Percentiles rank a stretch among this genome's conserved stretches.
Conservation (phyloP, 2,797 vertebrate genomes). For the Syngnathus acus region DNA sequence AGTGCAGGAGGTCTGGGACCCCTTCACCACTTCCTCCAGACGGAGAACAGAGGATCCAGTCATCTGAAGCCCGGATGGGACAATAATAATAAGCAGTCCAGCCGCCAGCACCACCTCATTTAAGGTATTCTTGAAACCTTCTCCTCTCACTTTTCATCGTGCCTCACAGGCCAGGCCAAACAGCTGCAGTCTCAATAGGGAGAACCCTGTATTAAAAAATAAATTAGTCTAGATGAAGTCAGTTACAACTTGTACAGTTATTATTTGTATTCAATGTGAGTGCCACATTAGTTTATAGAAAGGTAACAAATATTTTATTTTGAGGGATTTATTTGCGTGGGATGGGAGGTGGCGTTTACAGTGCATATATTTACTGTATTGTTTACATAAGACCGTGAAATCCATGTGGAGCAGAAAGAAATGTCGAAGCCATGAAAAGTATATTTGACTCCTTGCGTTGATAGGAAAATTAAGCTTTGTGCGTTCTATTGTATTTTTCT, state of each 20-base stretch:
- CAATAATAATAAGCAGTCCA: conserved; percentile 64
- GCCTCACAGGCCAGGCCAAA: conserved; percentile 10
- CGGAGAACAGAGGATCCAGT: conserved; percentile 65
- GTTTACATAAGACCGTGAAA: background rate
- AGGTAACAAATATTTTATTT: too few relatives aligned
- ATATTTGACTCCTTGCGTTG: background rate
- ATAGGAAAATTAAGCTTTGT: background rate
- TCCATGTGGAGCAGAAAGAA: background rate
- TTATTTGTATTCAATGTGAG: background rate
- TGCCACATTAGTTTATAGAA: background rate
- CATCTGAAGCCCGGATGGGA: conserved; percentile 61
- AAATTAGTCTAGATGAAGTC: background rate
- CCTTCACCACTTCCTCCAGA: conserved; percentile 69
- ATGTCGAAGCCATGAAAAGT: background rate
- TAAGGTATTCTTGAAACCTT: conserved; percentile 47
- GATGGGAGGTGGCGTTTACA: background rate
- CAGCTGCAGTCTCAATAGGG: conserved; percentile 5
- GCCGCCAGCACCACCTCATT: conserved; percentile 49
- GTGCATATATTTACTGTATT: background rate
- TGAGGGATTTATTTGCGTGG: too few relatives aligned
- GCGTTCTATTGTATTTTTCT: background rate
- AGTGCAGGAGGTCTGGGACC: conserved; percentile 69
- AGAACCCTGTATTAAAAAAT: background rate
- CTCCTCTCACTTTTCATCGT: conserved; percentile 17
- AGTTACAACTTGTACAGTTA: background rate